These are phyloP conservation scores for Euclidia mi DNA, from an alignment of 2,888 invertebrate species.

Conservation along the genomic window DNA sequence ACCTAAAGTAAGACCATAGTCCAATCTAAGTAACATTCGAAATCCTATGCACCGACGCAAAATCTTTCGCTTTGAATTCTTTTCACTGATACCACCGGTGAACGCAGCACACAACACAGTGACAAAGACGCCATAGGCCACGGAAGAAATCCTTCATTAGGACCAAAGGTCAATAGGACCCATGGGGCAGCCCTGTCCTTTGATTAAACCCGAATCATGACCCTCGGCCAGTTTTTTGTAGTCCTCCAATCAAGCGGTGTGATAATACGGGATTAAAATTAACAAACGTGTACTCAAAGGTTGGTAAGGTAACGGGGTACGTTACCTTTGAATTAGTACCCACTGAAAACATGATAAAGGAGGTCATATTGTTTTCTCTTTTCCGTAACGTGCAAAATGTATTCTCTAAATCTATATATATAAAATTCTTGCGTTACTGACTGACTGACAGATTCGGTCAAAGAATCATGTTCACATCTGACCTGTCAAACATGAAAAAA, in stretches of 20 bases:
- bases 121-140: conserved; percentile 73
- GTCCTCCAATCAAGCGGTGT: conserved; percentile 66
- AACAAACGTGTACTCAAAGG: conserved; percentile 32
- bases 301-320: conserved; percentile 15
- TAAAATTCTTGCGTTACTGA: no score
- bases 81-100: neutral
- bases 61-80: no score
- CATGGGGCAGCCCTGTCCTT: conserved; percentile 58
- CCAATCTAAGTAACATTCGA: neutral
- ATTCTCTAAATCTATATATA: no score
- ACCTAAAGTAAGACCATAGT: no score
- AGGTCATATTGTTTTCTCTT: no score
- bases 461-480: no score
- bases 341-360: conserved; percentile 34
- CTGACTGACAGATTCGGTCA: no score
- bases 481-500: no score
- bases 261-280: conserved; percentile 59
- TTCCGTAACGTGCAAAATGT: no score
- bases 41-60: no score
- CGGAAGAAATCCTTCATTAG: conserved; percentile 79
- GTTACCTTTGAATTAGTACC: conserved; percentile 34
- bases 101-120: conserved; percentile 16
- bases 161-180: conserved; percentile 76
- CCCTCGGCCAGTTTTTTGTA: conserved; percentile 65
- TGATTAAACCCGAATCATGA: conserved; percentile 72